Percentiles rank a stretch among this genome's conserved stretches.
phyloP scores from a whole-genome alignment of 2,113 vertebrate species.

The Varanus salvator region DNA sequence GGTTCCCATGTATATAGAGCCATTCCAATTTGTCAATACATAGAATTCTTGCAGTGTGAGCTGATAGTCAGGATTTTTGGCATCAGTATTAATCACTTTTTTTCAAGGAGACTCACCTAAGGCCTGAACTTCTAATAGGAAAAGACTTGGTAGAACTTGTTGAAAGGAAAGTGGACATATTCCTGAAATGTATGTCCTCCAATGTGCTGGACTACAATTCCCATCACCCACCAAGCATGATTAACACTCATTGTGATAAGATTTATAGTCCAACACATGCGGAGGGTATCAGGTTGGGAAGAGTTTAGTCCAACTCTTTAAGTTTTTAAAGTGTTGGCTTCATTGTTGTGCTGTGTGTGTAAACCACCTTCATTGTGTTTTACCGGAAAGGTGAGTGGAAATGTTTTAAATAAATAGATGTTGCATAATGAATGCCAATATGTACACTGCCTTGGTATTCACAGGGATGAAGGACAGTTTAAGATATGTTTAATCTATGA shows the following conservation, averaged over 20 bases:
- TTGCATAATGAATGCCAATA: too few species aligned
- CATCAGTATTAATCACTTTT: neutral
- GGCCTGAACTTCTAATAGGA: neutral
- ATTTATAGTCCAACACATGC: neutral
- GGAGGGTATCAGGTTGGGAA: neutral
- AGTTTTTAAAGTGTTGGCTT: too few species aligned
- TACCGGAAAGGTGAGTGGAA: too few species aligned
- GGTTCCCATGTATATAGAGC: fast-evolving
- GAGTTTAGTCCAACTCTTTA: neutral
- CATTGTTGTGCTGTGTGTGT: too few species aligned
- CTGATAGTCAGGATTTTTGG: neutral
- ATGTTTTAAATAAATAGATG: too few species aligned
- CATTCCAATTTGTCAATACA: neutral
- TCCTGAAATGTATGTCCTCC: too few species aligned
- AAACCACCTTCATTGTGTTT: too few species aligned
- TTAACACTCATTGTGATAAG: neutral
- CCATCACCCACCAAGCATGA: too few species aligned
- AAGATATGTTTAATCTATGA: too few species aligned
- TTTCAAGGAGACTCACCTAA: neutral
- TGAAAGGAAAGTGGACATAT: neutral
- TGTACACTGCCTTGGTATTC: too few species aligned
- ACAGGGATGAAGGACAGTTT: too few species aligned
- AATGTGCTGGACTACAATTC: too few species aligned
- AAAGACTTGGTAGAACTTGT: neutral
- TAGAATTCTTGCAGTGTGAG: neutral